These are phyloP conservation scores for Heliconius congener DNA, from an alignment of 1,140 invertebrate species.

Conservation along the genomic window DNA sequence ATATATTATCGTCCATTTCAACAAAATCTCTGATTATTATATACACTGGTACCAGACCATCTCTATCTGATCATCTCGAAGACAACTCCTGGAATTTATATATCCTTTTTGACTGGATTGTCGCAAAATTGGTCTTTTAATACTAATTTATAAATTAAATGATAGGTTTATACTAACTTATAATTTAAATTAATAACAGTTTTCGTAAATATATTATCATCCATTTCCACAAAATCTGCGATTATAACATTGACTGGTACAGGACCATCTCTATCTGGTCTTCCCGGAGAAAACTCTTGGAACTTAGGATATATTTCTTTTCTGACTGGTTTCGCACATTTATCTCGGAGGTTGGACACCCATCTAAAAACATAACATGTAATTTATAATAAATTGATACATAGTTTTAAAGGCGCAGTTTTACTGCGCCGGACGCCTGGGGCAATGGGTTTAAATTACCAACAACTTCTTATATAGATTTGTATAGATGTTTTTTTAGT, in stretches of 20 bases:
- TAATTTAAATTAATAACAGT: constrained; percentile 83
- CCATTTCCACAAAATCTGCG: constrained; percentile 83
- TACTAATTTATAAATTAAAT: too few species aligned
- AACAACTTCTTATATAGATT: too few species aligned
- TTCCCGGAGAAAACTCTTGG: constrained; percentile 78
- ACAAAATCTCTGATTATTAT: constrained; percentile 85
- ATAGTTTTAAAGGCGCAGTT: too few species aligned
- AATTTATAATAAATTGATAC: too few species aligned
- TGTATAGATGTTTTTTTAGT: not conserved
- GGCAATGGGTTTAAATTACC: too few species aligned
- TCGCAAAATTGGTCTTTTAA: too few species aligned
- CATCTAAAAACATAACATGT: constrained; percentile 58
- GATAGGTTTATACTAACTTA: constrained; percentile 53
- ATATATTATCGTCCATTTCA: constrained; percentile 80
- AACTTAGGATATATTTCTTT: constrained; percentile 82
- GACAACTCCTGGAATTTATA: constrained; percentile 79
- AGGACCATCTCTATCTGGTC: constrained; percentile 46
- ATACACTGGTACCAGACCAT: constrained; percentile 71
- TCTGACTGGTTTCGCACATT: constrained; percentile 81
- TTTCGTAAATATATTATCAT: constrained; percentile 80
- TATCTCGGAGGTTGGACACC: constrained; percentile 67
- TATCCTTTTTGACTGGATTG: constrained; percentile 74
- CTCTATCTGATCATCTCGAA: constrained; percentile 71
- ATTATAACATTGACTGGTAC: constrained; percentile 83
- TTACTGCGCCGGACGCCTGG: too few species aligned